A percentile compares a stretch with the other conserved stretches of the same genome.
Conservation (phyloP, 2,797 vertebrate species). For the Arctocebus calabarensis region DNA sequence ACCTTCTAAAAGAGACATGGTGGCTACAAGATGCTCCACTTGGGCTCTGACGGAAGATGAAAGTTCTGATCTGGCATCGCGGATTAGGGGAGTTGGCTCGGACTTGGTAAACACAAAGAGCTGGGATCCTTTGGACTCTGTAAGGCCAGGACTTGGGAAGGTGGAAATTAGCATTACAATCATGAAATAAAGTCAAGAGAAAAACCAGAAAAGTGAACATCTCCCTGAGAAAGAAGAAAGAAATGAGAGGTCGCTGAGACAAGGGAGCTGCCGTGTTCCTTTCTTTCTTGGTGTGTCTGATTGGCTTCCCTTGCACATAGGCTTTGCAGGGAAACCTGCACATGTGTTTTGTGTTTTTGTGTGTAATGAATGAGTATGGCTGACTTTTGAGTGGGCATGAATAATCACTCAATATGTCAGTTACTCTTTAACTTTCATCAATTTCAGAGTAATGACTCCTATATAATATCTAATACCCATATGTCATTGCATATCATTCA, state of each 20-base stretch:
- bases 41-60: not conserved
- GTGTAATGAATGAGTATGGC: not conserved
- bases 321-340: not conserved
- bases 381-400: not conserved
- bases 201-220: not conserved
- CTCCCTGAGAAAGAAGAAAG: not conserved
- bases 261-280: not conserved
- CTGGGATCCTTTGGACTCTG: not conserved
- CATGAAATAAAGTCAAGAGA: not conserved
- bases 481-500: not conserved
- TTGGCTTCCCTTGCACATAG: not conserved
- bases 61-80: not conserved
- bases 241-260: not conserved
- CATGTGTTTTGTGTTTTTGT: not conserved
- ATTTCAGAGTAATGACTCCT: constrained; percentile 28
- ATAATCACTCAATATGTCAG: not conserved
- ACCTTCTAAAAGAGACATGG: not conserved
- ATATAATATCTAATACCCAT: not conserved
- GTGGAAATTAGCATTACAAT: not conserved
- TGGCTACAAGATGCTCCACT: not conserved
- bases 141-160: not conserved
- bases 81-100: not conserved
- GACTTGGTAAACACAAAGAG: not conserved
- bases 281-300: not conserved
- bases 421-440: not conserved